Percentiles rank a stretch among this genome's conserved stretches.
Conservation (phyloP, 2,888 invertebrate species). For the Dicranocentrus wangi region DNA sequence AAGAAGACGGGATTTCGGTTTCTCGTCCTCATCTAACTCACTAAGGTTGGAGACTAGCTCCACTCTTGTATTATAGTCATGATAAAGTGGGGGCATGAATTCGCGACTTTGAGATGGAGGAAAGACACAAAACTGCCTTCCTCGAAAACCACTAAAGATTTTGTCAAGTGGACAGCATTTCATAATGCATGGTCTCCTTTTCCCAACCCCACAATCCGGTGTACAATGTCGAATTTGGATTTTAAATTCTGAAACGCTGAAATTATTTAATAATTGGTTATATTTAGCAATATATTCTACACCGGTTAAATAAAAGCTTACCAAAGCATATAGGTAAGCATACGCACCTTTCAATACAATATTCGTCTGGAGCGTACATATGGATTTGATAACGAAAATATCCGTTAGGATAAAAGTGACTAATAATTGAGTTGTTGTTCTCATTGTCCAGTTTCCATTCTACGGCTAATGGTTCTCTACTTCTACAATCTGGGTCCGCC, state of each 20-base stretch:
- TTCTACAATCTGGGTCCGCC: conserved; percentile 23
- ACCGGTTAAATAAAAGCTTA: background rate
- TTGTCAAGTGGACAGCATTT: conserved; percentile 62
- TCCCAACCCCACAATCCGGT: conserved; percentile 50
- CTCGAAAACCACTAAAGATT: conserved; percentile 8
- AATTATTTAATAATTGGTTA: background rate
- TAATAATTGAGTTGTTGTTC: background rate
- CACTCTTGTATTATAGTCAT: conserved; percentile 44
- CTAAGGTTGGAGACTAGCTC: background rate
- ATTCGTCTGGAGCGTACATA: conserved; percentile 64
- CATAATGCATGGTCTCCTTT: conserved; percentile 53
- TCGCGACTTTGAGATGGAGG: conserved; percentile 15
- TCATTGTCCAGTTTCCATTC: background rate
- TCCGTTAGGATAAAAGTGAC: conserved; percentile 55
- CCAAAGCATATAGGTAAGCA: background rate
- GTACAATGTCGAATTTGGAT: conserved; percentile 29
- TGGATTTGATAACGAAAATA: conserved; percentile 49
- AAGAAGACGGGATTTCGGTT: background rate
- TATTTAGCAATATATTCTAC: background rate
- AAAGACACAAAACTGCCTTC: conserved; percentile 11
- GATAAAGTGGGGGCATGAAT: conserved; percentile 58
- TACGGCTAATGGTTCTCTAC: background rate
- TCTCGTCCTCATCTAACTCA: background rate
- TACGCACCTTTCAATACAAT: conserved; percentile 57
- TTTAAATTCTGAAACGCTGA: background rate